These are phyloP conservation scores for Ophioninae sp. DNA, from an alignment of 2,888 invertebrate species.

Conservation along the genomic window DNA sequence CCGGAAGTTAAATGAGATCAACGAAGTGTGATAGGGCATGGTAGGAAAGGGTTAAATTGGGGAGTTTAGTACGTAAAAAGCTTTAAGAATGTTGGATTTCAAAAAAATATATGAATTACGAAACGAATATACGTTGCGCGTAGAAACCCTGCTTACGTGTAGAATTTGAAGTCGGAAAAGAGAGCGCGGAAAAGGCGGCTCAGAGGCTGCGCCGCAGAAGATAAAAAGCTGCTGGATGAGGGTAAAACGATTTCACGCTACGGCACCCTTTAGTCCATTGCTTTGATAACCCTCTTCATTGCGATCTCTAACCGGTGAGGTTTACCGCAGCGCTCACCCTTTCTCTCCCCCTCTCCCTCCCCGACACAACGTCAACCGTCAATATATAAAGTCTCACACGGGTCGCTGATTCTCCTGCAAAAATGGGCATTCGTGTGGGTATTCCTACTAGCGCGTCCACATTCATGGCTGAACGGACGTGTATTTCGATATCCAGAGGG, in stretches of 20 bases:
- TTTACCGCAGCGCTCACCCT: constrained; percentile 9
- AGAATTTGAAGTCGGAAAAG: constrained; percentile 48
- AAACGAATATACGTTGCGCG: background rate
- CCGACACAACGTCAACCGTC: constrained; percentile 39
- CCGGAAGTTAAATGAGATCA: too few species aligned
- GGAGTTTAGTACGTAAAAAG: too few species aligned
- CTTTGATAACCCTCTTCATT: constrained; percentile 61
- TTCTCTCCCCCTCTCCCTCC: background rate
- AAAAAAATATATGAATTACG: too few species aligned
- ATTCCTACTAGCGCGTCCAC: background rate
- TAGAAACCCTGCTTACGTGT: background rate
- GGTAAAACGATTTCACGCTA: constrained; percentile 73
- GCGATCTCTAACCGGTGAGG: constrained; percentile 24
- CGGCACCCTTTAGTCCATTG: constrained; percentile 68
- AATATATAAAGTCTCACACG: constrained; percentile 70
- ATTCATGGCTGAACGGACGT: background rate
- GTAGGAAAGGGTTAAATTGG: too few species aligned
- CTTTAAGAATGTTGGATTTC: too few species aligned
- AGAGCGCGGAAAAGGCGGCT: constrained; percentile 18
- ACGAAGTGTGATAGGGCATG: too few species aligned
- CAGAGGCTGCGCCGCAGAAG: constrained; percentile 65
- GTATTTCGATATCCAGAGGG: background rate
- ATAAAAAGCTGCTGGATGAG: constrained; percentile 65
- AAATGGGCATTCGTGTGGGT: constrained; percentile 12
- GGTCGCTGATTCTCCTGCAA: constrained; percentile 65